Conservation (phyloP, 2,888 invertebrate species). For the Eurytoma adleriae region DNA sequence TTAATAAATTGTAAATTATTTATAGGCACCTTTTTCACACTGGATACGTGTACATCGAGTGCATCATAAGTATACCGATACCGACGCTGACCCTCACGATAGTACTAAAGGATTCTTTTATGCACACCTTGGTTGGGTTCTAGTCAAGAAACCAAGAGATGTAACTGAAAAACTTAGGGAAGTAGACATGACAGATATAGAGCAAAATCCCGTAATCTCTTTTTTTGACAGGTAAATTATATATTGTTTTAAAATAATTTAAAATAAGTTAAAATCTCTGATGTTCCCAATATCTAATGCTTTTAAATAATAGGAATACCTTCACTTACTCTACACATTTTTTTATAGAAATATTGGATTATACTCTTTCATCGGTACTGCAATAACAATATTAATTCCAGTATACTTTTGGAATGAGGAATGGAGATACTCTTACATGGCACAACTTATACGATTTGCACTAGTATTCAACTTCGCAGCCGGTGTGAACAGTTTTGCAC, state of each 20-base stretch:
- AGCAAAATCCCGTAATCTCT: conserved; percentile 84
- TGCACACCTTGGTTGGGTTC: conserved; percentile 91
- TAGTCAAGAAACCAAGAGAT: conserved; percentile 87
- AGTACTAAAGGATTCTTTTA: conserved; percentile 90
- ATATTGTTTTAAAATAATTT: neutral
- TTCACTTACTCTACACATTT: too few species aligned
- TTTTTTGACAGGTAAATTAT: conserved; percentile 83
- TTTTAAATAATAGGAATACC: neutral
- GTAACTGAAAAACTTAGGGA: conserved; percentile 82
- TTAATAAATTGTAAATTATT: too few species aligned
- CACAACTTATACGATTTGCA: conserved; percentile 81
- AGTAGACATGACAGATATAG: conserved; percentile 87
- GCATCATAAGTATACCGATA: conserved; percentile 88
- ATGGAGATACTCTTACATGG: conserved; percentile 79
- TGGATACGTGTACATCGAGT: conserved; percentile 90
- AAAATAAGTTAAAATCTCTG: neutral
- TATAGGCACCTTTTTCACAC: too few species aligned
- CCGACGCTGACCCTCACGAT: conserved; percentile 89
- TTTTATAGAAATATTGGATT: conserved; percentile 68
- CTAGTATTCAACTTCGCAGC: conserved; percentile 85
- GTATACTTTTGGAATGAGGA: conserved; percentile 84
- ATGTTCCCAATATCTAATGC: neutral
- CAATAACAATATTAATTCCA: conserved; percentile 83
- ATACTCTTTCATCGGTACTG: conserved; percentile 79
- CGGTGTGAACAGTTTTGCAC: conserved; percentile 90